These are phyloP conservation scores for Epinephelus coioides DNA, from an alignment of 2,797 vertebrate species.

Conservation along the genomic window DNA sequence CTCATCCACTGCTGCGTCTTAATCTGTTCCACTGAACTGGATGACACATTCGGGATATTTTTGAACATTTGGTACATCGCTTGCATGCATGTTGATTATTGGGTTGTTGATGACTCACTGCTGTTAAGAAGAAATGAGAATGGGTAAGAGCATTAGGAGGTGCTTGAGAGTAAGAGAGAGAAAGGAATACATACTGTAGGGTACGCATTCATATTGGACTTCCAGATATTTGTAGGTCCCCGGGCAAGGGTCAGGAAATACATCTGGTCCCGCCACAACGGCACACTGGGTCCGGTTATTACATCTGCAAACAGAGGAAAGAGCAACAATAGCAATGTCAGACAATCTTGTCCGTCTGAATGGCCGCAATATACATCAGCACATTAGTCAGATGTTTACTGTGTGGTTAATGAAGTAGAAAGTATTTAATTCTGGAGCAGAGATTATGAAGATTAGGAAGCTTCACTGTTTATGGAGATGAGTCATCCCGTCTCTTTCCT, in stretches of 20 bases:
- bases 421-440: constrained; percentile 53
- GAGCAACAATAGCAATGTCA: constrained; percentile 1
- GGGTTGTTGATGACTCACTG: constrained; percentile 42
- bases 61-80: constrained; percentile 18
- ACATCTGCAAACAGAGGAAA: constrained; percentile 88
- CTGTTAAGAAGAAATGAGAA: constrained; percentile 40
- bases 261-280: constrained; percentile 96
- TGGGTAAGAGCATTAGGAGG: constrained; percentile 19
- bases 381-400: constrained; percentile 57
- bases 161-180: not conserved
- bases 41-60: constrained; percentile 47
- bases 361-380: constrained; percentile 15
- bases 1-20: constrained; percentile 21
- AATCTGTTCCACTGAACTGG: constrained; percentile 27
- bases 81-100: constrained; percentile 21
- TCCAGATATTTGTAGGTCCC: constrained; percentile 99
- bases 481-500: constrained; percentile 20
- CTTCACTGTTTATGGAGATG: constrained; percentile 20
- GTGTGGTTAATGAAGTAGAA: constrained; percentile 71
- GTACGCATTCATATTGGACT: constrained; percentile 98
- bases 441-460: constrained; percentile 48
- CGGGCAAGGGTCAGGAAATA: constrained; percentile 97
- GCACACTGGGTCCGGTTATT: constrained; percentile 98
- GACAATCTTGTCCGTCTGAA: constrained; percentile 5
- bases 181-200: constrained; percentile 94